These are phyloP conservation scores for Lysandra bellargus DNA, from an alignment of 2,888 invertebrate species.

Conservation along the genomic window DNA sequence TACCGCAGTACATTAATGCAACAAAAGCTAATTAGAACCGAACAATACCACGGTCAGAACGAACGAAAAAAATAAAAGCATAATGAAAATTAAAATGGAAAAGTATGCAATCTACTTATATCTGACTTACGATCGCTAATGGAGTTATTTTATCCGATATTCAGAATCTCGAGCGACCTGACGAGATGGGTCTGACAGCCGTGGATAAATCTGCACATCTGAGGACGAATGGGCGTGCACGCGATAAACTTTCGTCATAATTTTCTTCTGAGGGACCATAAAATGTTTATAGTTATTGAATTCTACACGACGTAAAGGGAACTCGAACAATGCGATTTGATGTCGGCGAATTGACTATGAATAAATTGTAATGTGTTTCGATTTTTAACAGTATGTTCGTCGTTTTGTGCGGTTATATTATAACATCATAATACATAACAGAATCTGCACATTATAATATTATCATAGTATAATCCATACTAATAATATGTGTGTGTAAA, in stretches of 20 bases:
- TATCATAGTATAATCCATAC: too few species aligned
- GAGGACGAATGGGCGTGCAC: background rate
- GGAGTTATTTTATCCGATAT: slow-evolving; percentile 30
- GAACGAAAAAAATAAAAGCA: slow-evolving; percentile 8
- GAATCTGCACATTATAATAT: background rate
- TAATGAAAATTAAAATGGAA: slow-evolving; percentile 12
- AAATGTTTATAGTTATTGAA: slow-evolving; percentile 29
- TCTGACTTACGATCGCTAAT: slow-evolving; percentile 21
- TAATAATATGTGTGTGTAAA: too few species aligned
- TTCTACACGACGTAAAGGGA: slow-evolving; percentile 13
- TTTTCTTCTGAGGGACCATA: slow-evolving; percentile 1
- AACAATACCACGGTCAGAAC: slow-evolving; percentile 9
- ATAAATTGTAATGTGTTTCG: slow-evolving; percentile 3
- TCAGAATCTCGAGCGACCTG: slow-evolving; percentile 18
- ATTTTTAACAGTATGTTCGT: background rate
- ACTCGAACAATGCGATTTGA: background rate
- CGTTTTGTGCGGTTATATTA: background rate
- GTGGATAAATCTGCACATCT: slow-evolving; percentile 15
- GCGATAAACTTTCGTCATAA: slow-evolving; percentile 8
- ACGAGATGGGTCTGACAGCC: slow-evolving; percentile 21
- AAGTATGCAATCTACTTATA: slow-evolving; percentile 14
- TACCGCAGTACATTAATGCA: background rate
- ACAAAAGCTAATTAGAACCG: background rate
- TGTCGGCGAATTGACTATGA: slow-evolving; percentile 21
- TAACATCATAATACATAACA: background rate